phyloP scores from a whole-genome alignment of 2,113 vertebrate species.

The Typhlomys cinereus region DNA sequence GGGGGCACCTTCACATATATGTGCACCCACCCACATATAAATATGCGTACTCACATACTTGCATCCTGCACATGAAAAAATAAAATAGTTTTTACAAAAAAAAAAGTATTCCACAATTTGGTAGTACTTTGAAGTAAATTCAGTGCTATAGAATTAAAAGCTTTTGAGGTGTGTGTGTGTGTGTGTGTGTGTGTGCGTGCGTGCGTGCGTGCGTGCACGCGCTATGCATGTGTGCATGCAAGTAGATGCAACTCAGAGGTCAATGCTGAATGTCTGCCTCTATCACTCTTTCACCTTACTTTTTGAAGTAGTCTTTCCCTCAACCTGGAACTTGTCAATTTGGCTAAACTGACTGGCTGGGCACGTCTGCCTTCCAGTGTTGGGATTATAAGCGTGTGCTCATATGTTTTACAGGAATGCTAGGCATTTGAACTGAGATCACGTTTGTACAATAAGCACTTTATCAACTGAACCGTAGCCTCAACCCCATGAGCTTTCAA shows the following conservation, averaged over 20 bases:
- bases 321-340: not conserved
- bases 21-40: too few relatives aligned
- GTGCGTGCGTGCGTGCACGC: not conserved
- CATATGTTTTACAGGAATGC: too few relatives aligned
- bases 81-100: too few relatives aligned
- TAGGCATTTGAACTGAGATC: not conserved
- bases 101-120: too few relatives aligned
- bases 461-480: too few relatives aligned
- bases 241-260: not conserved
- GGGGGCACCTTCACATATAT: too few relatives aligned
- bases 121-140: constrained; percentile 8
- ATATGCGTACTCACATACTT: too few relatives aligned
- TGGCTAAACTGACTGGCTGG: not conserved
- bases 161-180: not conserved
- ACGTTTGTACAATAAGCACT: not conserved
- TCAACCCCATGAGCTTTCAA: not conserved
- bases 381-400: not conserved
- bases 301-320: not conserved
- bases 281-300: not conserved
- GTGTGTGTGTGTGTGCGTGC: not conserved
- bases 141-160: not conserved
- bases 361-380: not conserved
- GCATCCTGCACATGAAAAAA: too few relatives aligned
- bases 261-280: not conserved
- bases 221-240: not conserved